phyloP scores from a whole-genome alignment of 1,140 invertebrate species.

The Drosophila sturtevanti region DNA sequence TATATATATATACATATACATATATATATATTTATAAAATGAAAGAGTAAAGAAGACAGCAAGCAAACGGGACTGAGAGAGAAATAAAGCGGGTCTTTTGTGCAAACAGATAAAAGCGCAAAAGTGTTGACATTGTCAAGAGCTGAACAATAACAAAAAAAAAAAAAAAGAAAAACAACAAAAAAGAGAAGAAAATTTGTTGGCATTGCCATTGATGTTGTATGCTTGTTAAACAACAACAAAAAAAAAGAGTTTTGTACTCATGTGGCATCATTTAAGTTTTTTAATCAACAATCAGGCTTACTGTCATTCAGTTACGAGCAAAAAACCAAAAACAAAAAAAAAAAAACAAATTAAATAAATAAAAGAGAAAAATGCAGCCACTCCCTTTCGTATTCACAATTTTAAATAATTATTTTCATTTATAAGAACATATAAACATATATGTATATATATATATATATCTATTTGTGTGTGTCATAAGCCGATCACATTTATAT shows the following conservation, averaged over 20 bases:
- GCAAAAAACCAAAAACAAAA: no score
- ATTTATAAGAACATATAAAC: constrained; percentile 36
- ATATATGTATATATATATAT: constrained; percentile 24
- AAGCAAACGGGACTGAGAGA: background rate
- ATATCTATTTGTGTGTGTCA: constrained; percentile 22
- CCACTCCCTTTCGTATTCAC: background rate
- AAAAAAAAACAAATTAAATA: no score
- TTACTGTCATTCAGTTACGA: background rate
- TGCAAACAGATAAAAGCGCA: constrained; percentile 77
- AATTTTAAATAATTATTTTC: constrained; percentile 33
- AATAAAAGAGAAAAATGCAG: no score
- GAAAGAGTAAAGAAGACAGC: background rate
- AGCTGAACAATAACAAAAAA: constrained; percentile 66
- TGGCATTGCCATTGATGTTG: constrained; percentile 20
- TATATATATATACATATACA: background rate
- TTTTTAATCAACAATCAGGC: constrained; percentile 59
- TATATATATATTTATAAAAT: background rate
- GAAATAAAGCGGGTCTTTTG: constrained; percentile 32
- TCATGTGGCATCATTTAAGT: constrained; percentile 42
- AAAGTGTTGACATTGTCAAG: constrained; percentile 75
- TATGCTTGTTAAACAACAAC: constrained; percentile 45
- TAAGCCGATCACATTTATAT: constrained; percentile 37
- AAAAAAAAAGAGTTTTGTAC: constrained; percentile 15
- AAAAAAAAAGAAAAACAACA: constrained; percentile 34
- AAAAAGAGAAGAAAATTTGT: constrained; percentile 25